Percentiles rank a stretch among this genome's conserved stretches.
Evolutionary conservation across 2,888 invertebrate species (phyloP).

Genomic region (Acleris emargana): DNA sequence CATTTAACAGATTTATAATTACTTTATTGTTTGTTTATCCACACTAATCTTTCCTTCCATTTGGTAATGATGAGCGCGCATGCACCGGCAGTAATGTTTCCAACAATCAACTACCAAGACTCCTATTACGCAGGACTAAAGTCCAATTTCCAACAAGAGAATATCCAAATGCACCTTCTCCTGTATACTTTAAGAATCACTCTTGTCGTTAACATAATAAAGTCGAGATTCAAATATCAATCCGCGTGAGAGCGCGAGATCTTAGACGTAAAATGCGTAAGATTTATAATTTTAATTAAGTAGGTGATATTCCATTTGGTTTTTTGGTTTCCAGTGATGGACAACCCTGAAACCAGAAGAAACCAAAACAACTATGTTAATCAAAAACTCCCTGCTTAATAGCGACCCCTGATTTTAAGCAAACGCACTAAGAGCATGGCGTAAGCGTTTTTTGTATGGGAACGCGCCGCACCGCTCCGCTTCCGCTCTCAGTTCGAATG

Average conservation of each 20-base stretch:
- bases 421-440: too few species aligned
- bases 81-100: constrained; percentile 30
- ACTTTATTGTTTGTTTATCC: not conserved
- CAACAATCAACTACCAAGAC: not conserved
- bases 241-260: not conserved
- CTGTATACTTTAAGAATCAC: not conserved
- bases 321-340: too few species aligned
- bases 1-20: too few species aligned
- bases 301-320: too few species aligned
- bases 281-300: not conserved
- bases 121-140: constrained; percentile 7
- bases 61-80: constrained; percentile 37
- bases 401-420: too few species aligned
- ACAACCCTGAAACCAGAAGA: too few species aligned
- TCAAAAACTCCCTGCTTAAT: too few species aligned
- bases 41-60: constrained; percentile 17
- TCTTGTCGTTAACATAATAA: not conserved
- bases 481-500: too few species aligned
- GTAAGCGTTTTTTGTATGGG: too few species aligned
- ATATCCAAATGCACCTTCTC: not conserved
- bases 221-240: not conserved
- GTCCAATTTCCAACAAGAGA: not conserved
- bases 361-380: too few species aligned
- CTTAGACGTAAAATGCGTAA: not conserved
- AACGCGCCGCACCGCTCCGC: too few species aligned